Evolutionary conservation across 30 jellyfish, hydroid and myxozoan genomes (phyloP), one percentile per base, ranked within the genome.

Genomic region (Hydractinia echinata): DNA sequence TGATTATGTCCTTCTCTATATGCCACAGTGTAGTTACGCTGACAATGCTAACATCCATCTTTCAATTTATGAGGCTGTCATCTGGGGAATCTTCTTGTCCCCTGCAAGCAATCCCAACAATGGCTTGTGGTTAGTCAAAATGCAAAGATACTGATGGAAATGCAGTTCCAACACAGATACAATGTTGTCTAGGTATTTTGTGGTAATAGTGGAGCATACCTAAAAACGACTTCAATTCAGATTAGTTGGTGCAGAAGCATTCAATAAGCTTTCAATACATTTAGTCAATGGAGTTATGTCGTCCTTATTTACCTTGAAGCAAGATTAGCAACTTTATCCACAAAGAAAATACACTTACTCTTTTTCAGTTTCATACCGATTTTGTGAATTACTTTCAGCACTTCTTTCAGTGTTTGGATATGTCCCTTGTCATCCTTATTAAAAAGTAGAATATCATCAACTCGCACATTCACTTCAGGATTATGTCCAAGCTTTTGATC

Each of bases 171-270:
- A 30, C 44, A 30, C 44, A 30, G 44, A 30, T 30, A 30, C 44
- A 30, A 30, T 30, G 44, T 30, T 30, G 44, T 30, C 44, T 30
- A 30, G 44, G 44, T 30, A 30, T 30, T n/a, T 30, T 30, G 44
- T 30, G 44, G 44, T 30, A 30, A 30, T 2, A 30, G 44, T 30
- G 1, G 44, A 30, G 44, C 1, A 30, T 30, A 10, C 83, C 83
- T 14, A 51, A 52, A 76, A 76, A 52, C 21, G 20, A 49, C 52
- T 76, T 76, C 52, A 76, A 19, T 16, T 76, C 80, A 14, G 79
- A 76, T 76, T 51, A 49, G 81, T 76, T 39, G 84, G 83, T 11
- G 83, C 30, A 11, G 83, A 30, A 16, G 81, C 81, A 58, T 76
- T 76, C 30, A 39, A 49, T 16, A 76, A 14, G 50, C 3, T 58